These are phyloP conservation scores for Solen grandis DNA, from an alignment of 1,140 invertebrate genomes.

Conservation along the genomic window DNA sequence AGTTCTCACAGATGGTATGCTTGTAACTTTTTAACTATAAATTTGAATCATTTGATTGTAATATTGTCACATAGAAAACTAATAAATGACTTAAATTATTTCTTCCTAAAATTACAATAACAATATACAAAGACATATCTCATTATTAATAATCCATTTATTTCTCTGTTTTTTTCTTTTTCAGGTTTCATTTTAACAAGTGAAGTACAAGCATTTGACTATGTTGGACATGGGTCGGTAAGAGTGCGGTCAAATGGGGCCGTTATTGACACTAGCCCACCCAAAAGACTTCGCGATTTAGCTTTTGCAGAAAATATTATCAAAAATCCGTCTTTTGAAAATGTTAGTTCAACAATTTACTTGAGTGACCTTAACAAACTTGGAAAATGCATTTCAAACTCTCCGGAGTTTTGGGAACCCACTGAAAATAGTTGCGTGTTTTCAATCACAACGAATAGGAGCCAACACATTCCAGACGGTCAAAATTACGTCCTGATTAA, in stretches of 20 bases:
- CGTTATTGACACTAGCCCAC: slow-evolving; percentile 62
- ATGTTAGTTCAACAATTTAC: not conserved
- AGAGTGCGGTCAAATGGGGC: slow-evolving; percentile 67
- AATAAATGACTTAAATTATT: too few relatives aligned
- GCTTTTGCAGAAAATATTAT: slow-evolving; percentile 58
- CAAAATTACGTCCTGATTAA: slow-evolving; percentile 36
- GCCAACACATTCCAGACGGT: slow-evolving; percentile 38
- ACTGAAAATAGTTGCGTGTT: slow-evolving; percentile 17
- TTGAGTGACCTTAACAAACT: slow-evolving; percentile 19
- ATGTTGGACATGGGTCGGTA: slow-evolving; percentile 59
- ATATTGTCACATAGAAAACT: too few relatives aligned
- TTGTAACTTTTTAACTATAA: too few relatives aligned
- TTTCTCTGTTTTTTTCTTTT: not conserved
- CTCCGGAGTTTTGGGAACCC: slow-evolving; percentile 8
- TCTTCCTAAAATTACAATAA: too few relatives aligned
- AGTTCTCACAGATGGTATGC: too few relatives aligned
- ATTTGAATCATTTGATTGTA: too few relatives aligned
- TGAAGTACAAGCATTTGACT: slow-evolving; percentile 56
- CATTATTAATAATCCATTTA: too few relatives aligned
- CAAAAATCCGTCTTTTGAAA: slow-evolving; percentile 67
- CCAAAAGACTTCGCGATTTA: slow-evolving; percentile 33
- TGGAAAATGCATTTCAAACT: slow-evolving; percentile 10
- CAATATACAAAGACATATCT: too few relatives aligned
- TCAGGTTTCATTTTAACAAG: not conserved
- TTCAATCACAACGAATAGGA: slow-evolving; percentile 30